Base-by-base conservation (phyloP, 1,140 invertebrate genomes). In the Polyergus mexicanus region DNA sequence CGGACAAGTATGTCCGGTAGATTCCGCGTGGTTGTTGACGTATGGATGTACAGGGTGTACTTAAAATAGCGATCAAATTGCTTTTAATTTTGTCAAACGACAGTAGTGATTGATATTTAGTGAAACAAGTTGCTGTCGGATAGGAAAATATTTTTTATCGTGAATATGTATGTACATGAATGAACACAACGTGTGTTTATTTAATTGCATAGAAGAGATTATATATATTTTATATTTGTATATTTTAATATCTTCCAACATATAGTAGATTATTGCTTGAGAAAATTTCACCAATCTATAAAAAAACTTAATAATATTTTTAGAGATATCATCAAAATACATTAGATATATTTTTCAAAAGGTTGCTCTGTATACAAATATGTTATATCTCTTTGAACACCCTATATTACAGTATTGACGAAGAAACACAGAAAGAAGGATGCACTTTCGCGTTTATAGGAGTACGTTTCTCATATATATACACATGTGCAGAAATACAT, bases 1-100 rank as follows among this genome's bases (percentile, higher is more conserved):
- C 85, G 19, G 41, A 83, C 74, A 66, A 66, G 51, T 69, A 86
- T 35, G 38, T 86, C 51, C 32, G 19, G 25, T 86, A 75, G 32
- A 86, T 86, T n/a, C 35, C 44, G 44, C 75, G 16, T 86, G 54
- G 4, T n/a, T 41, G 54, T 80, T n/a, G 13, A 69, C 2, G 22
- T 65, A 68, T 32, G 19, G 11, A 22, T 80, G 19, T 28, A 16
- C 16, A 7, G 8, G 19, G 1, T 32, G 19, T 19, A 19, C 13
- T 38, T 13, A 13, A 75, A 75, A 75, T 22, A 58, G 7, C 32
- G n/a, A 58, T 51, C 13, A 51, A 28, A 58, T 41, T 10, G 44
- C 7, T 54, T 44, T 47, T 66, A 65, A 28, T 38, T 86, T 66
- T 44, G 16, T 35, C 19, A 35, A 8, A 60, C 16, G 0, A n/a